Evolutionary conservation across 1,140 invertebrate genomes (phyloP), one percentile per base, ranked within the genome.

Genomic region (Drosophila repletoides): DNA sequence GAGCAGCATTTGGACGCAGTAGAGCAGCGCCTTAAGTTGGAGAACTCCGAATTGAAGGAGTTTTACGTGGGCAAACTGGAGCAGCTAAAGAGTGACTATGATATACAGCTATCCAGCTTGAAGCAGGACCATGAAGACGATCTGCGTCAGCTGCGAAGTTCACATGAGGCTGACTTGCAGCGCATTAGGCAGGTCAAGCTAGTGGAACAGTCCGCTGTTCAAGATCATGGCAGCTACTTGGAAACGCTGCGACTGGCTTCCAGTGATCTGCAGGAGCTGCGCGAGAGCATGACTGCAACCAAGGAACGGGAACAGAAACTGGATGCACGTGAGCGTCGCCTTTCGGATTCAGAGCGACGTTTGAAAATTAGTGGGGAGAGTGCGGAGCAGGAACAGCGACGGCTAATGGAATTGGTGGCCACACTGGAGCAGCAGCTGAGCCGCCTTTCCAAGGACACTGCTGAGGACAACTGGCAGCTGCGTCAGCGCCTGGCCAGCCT

Each of bases 391-490:
- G 92, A 92, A 68, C 80, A 92, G 66, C 73, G 90, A 2, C 90
- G 91, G n/a, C 80, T 92, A 0, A 87, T 92, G 73, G 81, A 88
- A 2, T 55, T 92, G 9, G 90, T 92, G 0, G 73, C 90, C 49
- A 92, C 81, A 2, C 61, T 92, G 17, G 92, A 92, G 63, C 60
- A 83, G 5, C 92, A 92, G 74, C 72, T 75, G 73, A 90, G 72
- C 46, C 90, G 83, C 52, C 55, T 87, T 17, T 91, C 73, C 49
- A 90, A 80, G 61, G 89, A 69, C 67, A 90, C 71, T 3, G 90
- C 89, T 17, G 91, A 76, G 46, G 90, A 84, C 66, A 92, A 83
- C 55, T 92, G 70, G 92, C 90, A 80, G 64, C 72, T 80, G 69
- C 91, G 89, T 9, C 89, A 70, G 84, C 91, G 76, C 73, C 88